Percentiles rank a stretch among this genome's conserved stretches.
These are phyloP conservation scores for Murina feae DNA, from an alignment of 2,113 vertebrate species.

Conservation along the genomic window DNA sequence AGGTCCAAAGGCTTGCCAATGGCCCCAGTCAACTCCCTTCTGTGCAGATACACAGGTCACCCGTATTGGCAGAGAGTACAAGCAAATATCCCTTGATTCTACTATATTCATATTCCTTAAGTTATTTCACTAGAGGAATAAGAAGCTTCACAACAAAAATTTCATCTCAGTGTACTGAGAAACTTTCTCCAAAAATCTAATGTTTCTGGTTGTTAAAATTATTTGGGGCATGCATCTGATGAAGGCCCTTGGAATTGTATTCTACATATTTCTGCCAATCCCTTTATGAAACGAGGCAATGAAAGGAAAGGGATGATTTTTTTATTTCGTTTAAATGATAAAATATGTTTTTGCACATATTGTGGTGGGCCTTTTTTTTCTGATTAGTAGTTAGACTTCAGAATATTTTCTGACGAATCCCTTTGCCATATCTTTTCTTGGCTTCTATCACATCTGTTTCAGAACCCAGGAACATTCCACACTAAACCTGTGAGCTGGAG, in stretches of 20 bases:
- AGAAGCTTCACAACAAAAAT: not conserved
- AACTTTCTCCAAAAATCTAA: not conserved
- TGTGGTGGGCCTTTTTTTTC: not conserved
- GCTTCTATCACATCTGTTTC: not conserved
- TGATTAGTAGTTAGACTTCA: not conserved
- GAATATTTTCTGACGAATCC: not conserved
- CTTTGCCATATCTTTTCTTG: not conserved
- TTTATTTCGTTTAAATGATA: not conserved
- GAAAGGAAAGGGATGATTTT: not conserved
- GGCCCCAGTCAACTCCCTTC: not conserved
- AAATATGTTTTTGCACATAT: not conserved
- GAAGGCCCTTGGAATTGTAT: not conserved
- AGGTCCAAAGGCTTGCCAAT: not conserved
- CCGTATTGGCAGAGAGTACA: not conserved
- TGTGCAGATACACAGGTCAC: not conserved
- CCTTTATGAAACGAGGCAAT: not conserved
- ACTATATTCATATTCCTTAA: not conserved
- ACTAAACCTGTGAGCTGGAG: not conserved
- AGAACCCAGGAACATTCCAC: not conserved
- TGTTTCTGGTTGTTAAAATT: constrained; percentile 10
- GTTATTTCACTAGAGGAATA: not conserved
- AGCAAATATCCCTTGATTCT: not conserved
- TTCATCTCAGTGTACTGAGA: not conserved
- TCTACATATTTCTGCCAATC: not conserved
- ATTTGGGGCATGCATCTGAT: not conserved